phyloP scores from a whole-genome alignment of 2,113 vertebrate species.

The Dicentrarchus labrax region DNA sequence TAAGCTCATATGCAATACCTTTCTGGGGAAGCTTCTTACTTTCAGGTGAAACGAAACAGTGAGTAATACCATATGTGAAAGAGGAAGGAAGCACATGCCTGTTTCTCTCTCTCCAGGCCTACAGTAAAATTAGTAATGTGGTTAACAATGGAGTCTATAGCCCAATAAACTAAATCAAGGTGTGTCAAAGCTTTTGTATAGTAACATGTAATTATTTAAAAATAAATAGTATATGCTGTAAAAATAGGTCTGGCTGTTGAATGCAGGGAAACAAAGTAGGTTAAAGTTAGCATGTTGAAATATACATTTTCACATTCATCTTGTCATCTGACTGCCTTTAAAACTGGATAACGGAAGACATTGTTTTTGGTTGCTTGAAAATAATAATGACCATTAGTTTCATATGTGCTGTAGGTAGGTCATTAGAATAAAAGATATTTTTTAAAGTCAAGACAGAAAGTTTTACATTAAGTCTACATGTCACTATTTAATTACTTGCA shows the following conservation, averaged over 20 bases:
- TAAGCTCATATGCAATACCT: no score
- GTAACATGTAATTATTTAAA: neutral
- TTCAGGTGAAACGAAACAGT: constrained; percentile 30
- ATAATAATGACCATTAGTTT: neutral
- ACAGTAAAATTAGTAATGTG: neutral
- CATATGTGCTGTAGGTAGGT: neutral
- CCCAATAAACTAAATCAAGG: constrained; percentile 4
- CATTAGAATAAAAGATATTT: neutral
- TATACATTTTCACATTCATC: neutral
- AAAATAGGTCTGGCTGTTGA: neutral
- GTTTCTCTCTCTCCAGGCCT: neutral
- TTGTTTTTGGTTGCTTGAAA: neutral
- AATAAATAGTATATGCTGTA: neutral
- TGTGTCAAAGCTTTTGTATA: neutral
- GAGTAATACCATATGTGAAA: neutral
- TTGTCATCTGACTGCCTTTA: neutral
- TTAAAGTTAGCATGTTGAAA: neutral
- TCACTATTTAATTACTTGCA: neutral
- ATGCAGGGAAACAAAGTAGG: neutral
- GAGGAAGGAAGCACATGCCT: neutral
- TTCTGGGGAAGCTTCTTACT: neutral
- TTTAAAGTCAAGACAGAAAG: neutral
- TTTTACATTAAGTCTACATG: neutral
- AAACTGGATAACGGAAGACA: neutral
- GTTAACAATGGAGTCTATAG: neutral